Conservation (phyloP, 2,797 vertebrate genomes). For the Alosa sapidissima region DNA sequence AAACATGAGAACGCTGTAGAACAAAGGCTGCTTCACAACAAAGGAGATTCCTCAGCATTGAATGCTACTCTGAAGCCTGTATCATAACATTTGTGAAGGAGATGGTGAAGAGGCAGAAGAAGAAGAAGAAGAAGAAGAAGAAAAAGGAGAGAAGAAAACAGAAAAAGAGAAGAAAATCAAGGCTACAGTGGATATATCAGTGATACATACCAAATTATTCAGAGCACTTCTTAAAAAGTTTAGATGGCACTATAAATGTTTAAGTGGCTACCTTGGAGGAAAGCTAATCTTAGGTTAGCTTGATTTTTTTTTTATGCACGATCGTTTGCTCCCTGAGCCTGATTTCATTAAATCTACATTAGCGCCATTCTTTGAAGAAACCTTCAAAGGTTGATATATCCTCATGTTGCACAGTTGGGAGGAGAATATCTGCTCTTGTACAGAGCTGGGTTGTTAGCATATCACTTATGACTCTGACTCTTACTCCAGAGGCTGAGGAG, state of each 20-base stretch:
- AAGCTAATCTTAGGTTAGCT: not conserved
- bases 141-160: no score
- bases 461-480: not conserved
- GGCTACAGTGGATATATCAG: no score
- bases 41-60: not conserved
- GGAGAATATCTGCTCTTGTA: not conserved
- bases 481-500: slow-evolving; percentile 23
- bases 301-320: not conserved
- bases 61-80: not conserved
- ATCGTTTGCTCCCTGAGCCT: not conserved
- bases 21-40: not conserved
- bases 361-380: not conserved
- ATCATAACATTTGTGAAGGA: not conserved
- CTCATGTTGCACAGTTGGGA: not conserved
- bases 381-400: not conserved
- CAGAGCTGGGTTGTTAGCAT: not conserved
- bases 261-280: not conserved
- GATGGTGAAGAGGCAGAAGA: no score
- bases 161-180: no score
- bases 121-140: no score
- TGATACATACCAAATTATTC: no score
- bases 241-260: not conserved
- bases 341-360: not conserved
- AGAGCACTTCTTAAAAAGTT: not conserved
- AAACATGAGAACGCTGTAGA: not conserved